Percentiles rank a stretch among this genome's conserved stretches.
These are phyloP conservation scores for Characodon lateralis DNA, from an alignment of 2,797 vertebrate species.

Conservation along the genomic window DNA sequence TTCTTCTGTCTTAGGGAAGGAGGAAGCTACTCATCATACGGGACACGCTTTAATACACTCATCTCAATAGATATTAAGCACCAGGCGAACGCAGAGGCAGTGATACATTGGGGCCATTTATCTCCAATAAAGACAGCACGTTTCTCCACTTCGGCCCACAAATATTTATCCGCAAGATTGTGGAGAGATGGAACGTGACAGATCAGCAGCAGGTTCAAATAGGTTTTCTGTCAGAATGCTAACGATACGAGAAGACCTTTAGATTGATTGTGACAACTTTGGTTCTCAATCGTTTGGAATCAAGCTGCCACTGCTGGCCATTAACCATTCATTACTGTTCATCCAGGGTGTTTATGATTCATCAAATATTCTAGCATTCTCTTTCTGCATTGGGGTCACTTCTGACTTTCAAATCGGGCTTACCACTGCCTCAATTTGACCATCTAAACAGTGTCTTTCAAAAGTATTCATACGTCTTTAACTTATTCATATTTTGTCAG, in stretches of 20 bases:
- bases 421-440: conserved; percentile 9
- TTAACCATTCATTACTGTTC: conserved; percentile 53
- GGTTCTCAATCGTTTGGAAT: conserved; percentile 53
- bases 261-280: conserved; percentile 71
- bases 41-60: conserved; percentile 65
- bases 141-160: conserved; percentile 67
- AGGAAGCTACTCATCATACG: conserved; percentile 54
- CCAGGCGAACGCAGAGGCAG: conserved; percentile 50
- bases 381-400: conserved; percentile 40
- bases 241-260: conserved; percentile 68
- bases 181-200: conserved; percentile 77
- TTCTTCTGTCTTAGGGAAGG: conserved; percentile 38
- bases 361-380: conserved; percentile 13
- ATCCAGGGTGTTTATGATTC: conserved; percentile 40
- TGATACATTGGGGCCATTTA: conserved; percentile 63
- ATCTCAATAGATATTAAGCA: conserved; percentile 71
- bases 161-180: conserved; percentile 75
- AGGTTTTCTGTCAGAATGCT: conserved; percentile 68
- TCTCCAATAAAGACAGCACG: conserved; percentile 66
- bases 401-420: conserved; percentile 22
- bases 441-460: not conserved
- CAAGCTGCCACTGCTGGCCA: conserved; percentile 31
- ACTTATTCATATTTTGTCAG: not conserved
- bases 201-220: conserved; percentile 69
- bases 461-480: not conserved